Evolutionary conservation across 2,113 vertebrate genomes (phyloP), one percentile per base, ranked within the genome.

Genomic region (Psammodynastes pulverulentus): DNA sequence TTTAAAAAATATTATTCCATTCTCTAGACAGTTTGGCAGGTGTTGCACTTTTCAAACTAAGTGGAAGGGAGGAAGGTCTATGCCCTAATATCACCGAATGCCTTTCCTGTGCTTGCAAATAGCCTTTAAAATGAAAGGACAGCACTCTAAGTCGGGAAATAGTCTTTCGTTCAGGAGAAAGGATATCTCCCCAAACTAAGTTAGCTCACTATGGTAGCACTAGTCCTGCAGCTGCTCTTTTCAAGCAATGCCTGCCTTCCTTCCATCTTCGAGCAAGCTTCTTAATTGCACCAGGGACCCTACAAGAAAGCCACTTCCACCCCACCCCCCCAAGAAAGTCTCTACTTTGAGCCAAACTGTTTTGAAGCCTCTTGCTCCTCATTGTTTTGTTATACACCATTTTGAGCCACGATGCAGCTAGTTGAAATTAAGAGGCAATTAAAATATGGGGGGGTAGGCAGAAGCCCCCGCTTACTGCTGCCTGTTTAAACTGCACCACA

Each of bases 341-440:
- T 43, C 51, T 48, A 51, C 34, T 88, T 48, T 34, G 3, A 48
- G 29, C 1, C 8, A 49, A 56, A 52, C 5, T 2, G 62, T 12
- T 52, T 84, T 26, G 51, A 89, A 51, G 26, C 7, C 87, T 45
- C 26, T 58, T 23, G 34, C 53, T 58, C 53, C 53, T 88, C 46
- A 23, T n/a, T 26, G 91, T 23, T 86, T 34, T 85, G 91, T 85
- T 85, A 88, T 62, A 62, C 53, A 92, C 89, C 91, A 51, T 43
- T 62, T 3, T 45, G 48, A 89, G 43, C 87, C 45, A 49, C 24
- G 52, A 56, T 51, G 21, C 53, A 89, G 72, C 52, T 62, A 84
- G 58, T 92, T 58, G 87, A 89, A 92, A 92, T 92, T 89, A 92
- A 89, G 89, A 92, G 88, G 88, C 91, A 92, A 92, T 92, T 92